phyloP scores from a whole-genome alignment of 2,797 vertebrate genomes.

The Bovichtus diacanthus region DNA sequence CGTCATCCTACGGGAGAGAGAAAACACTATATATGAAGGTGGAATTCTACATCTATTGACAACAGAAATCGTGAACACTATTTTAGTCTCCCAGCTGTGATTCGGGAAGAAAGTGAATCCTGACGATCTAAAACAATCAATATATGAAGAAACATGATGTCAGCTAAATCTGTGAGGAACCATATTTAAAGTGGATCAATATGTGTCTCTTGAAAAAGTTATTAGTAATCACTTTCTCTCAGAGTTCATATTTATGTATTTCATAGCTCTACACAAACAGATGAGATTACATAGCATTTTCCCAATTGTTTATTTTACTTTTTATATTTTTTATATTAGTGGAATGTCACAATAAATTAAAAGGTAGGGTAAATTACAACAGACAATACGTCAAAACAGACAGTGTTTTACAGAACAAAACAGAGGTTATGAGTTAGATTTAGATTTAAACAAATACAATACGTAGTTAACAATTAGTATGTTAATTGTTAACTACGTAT shows the following conservation, averaged over 20 bases:
- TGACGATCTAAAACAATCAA: not conserved
- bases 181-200: slow-evolving; percentile 19
- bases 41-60: not conserved
- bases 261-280: not conserved
- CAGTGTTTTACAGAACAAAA: not conserved
- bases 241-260: not conserved
- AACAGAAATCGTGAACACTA: not conserved
- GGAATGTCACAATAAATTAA: not conserved
- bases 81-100: not conserved
- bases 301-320: not conserved
- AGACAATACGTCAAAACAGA: not conserved
- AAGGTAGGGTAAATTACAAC: not conserved
- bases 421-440: not conserved
- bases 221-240: not conserved
- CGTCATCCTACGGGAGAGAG: slow-evolving; percentile 64
- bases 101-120: not conserved
- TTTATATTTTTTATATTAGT: not conserved
- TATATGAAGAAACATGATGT: not conserved
- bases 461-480: too few species aligned
- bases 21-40: slow-evolving; percentile 4
- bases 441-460: too few species aligned
- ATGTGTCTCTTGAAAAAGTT: slow-evolving; percentile 11
- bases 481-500: not conserved
- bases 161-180: slow-evolving; percentile 9
- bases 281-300: not conserved